Evolutionary conservation across 2,797 vertebrate genomes (phyloP).

Genomic region (Urocyon cinereoargenteus): DNA sequence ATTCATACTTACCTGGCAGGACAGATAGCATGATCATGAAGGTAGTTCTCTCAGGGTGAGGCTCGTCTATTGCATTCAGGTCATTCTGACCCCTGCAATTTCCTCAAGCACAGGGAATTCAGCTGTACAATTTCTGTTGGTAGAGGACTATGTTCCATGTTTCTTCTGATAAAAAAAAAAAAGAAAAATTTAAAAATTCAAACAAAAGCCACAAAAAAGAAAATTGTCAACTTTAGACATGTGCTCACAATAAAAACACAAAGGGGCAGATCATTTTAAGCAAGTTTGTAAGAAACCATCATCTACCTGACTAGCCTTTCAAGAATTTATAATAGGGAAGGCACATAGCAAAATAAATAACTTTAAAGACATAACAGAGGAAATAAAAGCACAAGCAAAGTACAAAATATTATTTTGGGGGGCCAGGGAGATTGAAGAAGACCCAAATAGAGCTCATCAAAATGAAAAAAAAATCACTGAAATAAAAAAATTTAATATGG

Average conservation of each 20-base stretch:
- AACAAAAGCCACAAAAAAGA: not conserved
- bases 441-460: not conserved
- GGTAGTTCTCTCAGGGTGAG: not conserved
- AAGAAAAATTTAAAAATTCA: not conserved
- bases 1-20: not conserved
- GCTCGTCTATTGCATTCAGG: not conserved
- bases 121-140: not conserved
- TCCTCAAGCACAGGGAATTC: not conserved
- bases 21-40: not conserved
- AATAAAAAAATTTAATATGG: not conserved
- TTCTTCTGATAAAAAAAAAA: not conserved
- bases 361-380: not conserved
- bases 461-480: not conserved
- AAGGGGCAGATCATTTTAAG: not conserved
- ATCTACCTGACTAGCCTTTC: not conserved
- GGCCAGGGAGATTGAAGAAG: not conserved
- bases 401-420: not conserved
- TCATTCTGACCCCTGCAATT: not conserved
- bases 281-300: not conserved
- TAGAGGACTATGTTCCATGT: not conserved
- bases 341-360: not conserved
- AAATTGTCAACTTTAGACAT: not conserved
- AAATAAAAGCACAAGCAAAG: not conserved
- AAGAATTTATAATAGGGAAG: not conserved
- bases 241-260: not conserved